Percentiles rank a stretch among this genome's conserved stretches.
Evolutionary conservation across 2,113 vertebrate genomes (phyloP).

Genomic region (Toxotes chatareus): DNA sequence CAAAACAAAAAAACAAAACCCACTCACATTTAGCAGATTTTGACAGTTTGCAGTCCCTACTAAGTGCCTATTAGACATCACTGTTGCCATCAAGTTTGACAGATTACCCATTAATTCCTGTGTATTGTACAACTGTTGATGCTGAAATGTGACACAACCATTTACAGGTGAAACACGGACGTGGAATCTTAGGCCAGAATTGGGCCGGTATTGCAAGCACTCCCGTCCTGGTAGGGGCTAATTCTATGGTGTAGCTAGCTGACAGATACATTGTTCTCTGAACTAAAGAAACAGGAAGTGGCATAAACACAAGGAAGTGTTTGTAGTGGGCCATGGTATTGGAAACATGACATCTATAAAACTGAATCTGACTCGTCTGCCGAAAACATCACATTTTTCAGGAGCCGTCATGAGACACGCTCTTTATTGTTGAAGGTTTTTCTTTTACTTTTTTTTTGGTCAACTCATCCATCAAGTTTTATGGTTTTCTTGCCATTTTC

Average conservation of each 20-base stretch:
- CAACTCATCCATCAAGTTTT: slow-evolving; percentile 74
- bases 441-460: slow-evolving; percentile 79
- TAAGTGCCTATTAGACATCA: slow-evolving; percentile 64
- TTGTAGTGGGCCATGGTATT: slow-evolving; percentile 41
- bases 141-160: slow-evolving; percentile 27
- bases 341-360: slow-evolving; percentile 63
- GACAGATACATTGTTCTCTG: slow-evolving; percentile 57
- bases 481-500: slow-evolving; percentile 72
- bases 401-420: slow-evolving; percentile 31
- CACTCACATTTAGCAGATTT: slow-evolving; percentile 67
- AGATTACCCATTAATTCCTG: slow-evolving; percentile 22
- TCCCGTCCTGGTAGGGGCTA: slow-evolving; percentile 42
- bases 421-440: slow-evolving; percentile 58
- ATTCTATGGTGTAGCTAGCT: slow-evolving; percentile 14
- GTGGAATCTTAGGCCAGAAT: slow-evolving; percentile 26
- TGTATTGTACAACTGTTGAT: slow-evolving; percentile 33
- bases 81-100: slow-evolving; percentile 39
- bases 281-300: slow-evolving; percentile 40
- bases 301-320: slow-evolving; percentile 26
- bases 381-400: slow-evolving; percentile 35
- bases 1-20: slow-evolving; percentile 19
- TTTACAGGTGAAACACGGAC: slow-evolving; percentile 19
- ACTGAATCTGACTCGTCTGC: slow-evolving; percentile 50
- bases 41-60: slow-evolving; percentile 67
- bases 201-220: slow-evolving; percentile 41